A percentile compares a stretch with the other conserved stretches of the same genome.
These are phyloP conservation scores for Saturnia pavonia DNA, from an alignment of 2,888 invertebrate genomes.

Conservation along the genomic window DNA sequence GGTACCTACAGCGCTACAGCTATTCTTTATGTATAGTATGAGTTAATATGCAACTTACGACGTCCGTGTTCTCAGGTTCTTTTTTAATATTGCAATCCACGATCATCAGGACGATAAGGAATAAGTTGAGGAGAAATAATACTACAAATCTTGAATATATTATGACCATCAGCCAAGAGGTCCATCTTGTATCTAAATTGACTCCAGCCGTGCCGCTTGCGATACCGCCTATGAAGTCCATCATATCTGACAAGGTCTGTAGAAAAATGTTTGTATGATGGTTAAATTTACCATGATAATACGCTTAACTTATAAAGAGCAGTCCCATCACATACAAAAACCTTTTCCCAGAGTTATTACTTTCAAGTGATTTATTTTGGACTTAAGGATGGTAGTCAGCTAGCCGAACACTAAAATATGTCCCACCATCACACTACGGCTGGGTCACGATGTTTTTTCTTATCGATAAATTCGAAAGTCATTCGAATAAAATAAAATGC, in stretches of 20 bases:
- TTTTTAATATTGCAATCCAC: conserved; percentile 49
- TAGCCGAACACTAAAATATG: not conserved
- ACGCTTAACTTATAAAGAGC: not conserved
- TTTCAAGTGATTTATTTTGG: not conserved
- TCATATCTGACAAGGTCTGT: conserved; percentile 59
- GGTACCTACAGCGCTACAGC: too few species aligned
- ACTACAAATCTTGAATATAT: conserved; percentile 71
- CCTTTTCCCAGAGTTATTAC: too few species aligned
- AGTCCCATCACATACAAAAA: too few species aligned
- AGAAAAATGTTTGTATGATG: not conserved
- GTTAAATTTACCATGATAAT: not conserved
- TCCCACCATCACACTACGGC: not conserved
- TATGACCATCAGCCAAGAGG: conserved; percentile 70
- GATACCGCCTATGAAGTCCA: conserved; percentile 56
- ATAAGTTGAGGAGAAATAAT: conserved; percentile 73
- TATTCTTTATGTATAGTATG: too few species aligned
- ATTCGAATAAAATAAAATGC: too few species aligned
- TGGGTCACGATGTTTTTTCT: not conserved
- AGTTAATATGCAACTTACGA: conserved; percentile 36
- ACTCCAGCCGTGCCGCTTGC: conserved; percentile 51
- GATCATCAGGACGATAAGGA: conserved; percentile 52
- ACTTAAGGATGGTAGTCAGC: too few species aligned
- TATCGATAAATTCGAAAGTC: not conserved
- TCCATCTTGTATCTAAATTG: conserved; percentile 51
- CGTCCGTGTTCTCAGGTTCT: conserved; percentile 28